Percentiles rank a stretch among this genome's conserved stretches.
phyloP scores from a whole-genome alignment of 1,140 invertebrate genomes.

The Papilio machaon region DNA sequence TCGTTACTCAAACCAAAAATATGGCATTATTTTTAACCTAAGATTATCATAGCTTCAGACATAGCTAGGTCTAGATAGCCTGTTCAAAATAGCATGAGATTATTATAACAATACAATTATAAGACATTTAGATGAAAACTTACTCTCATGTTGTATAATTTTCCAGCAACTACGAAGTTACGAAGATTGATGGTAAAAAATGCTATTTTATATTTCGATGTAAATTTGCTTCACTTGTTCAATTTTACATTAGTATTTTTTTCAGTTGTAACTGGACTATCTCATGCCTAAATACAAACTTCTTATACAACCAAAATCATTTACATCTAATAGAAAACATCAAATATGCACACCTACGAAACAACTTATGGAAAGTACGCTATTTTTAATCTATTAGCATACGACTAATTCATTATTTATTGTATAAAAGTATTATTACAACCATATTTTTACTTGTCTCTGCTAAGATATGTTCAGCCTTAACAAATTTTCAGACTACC shows the following conservation, averaged over 20 bases:
- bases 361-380: slow-evolving; percentile 9
- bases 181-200: no score
- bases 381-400: slow-evolving; percentile 29
- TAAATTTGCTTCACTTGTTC: no score
- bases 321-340: not conserved
- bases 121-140: not conserved
- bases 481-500: slow-evolving; percentile 37
- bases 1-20: slow-evolving; percentile 59
- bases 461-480: slow-evolving; percentile 50
- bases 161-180: no score
- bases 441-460: slow-evolving; percentile 44
- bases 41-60: slow-evolving; percentile 22
- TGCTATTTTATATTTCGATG: no score
- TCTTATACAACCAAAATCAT: not conserved
- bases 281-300: not conserved
- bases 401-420: slow-evolving; percentile 36
- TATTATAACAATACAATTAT: no score
- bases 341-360: slow-evolving; percentile 17
- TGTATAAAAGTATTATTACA: slow-evolving; percentile 49
- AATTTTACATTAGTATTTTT: no score
- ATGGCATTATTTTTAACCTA: slow-evolving; percentile 54
- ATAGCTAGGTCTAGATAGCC: not conserved
- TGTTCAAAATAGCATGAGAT: not conserved
- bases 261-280: not conserved
- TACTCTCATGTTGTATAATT: no score